Evolutionary conservation across 2,888 invertebrate genomes (phyloP).

Genomic region (Drosophila buzzatii): DNA sequence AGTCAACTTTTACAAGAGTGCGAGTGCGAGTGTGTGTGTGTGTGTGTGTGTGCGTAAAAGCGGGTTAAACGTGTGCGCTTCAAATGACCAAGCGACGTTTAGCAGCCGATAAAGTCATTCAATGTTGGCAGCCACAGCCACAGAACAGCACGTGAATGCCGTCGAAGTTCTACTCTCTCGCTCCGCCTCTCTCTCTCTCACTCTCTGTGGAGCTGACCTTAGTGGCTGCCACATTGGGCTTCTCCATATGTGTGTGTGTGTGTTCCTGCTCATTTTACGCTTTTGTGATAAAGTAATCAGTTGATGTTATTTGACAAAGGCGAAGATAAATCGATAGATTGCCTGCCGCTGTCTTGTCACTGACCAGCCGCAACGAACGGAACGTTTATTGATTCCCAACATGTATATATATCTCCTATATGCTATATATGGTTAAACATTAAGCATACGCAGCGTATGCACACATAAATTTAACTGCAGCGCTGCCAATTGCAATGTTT

Average conservation of each 20-base stretch:
- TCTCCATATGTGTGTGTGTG: conserved; percentile 23
- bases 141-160: conserved; percentile 70
- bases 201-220: conserved; percentile 7
- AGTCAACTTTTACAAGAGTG: conserved; percentile 39
- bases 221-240: not conserved
- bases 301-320: conserved; percentile 75
- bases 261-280: conserved; percentile 69
- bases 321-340: conserved; percentile 70
- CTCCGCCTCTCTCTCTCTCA: conserved; percentile 7
- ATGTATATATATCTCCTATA: not conserved
- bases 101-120: conserved; percentile 81
- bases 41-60: conserved; percentile 65
- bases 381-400: conserved; percentile 63
- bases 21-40: conserved; percentile 18
- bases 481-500: conserved; percentile 51
- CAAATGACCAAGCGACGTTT: conserved; percentile 79
- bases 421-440: conserved; percentile 3
- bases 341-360: conserved; percentile 49
- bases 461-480: too few species aligned
- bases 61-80: conserved; percentile 80
- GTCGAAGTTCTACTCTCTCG: conserved; percentile 23
- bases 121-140: conserved; percentile 63
- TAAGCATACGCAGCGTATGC: conserved; percentile 35
- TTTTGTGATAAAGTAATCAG: conserved; percentile 80
- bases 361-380: conserved; percentile 57